Conservation (phyloP, 2,888 invertebrate genomes). For the Eupithecia dodoneata region DNA sequence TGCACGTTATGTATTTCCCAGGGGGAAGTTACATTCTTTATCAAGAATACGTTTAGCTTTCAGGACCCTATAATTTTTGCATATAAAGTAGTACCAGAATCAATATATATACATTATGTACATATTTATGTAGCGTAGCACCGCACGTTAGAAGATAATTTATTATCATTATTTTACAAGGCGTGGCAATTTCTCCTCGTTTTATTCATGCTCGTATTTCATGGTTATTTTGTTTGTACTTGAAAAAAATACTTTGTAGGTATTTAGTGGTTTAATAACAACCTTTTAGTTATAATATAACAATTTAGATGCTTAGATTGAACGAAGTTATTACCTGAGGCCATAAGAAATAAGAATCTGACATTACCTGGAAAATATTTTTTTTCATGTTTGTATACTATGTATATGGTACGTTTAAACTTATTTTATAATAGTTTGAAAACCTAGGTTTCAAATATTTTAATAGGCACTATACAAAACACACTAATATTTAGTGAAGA, state of each 20-base stretch:
- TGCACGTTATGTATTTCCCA: not conserved
- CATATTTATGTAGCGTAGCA: not conserved
- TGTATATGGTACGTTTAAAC: not conserved
- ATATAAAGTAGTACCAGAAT: not conserved
- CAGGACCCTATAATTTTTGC: not conserved
- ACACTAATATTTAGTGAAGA: not conserved
- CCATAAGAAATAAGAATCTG: not conserved
- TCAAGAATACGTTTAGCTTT: not conserved
- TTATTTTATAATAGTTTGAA: too few species aligned
- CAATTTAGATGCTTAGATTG: not conserved
- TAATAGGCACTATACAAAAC: not conserved
- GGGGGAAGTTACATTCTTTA: not conserved
- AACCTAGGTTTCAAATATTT: not conserved
- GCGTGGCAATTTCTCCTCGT: constrained; percentile 7
- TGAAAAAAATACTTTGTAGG: not conserved
- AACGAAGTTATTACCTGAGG: not conserved
- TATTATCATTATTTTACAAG: constrained; percentile 7
- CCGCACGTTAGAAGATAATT: not conserved
- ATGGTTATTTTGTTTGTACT: constrained; percentile 32
- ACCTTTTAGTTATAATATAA: not conserved
- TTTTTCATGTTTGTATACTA: not conserved
- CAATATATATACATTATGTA: not conserved
- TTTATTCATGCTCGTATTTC: not conserved
- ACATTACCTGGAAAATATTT: not conserved
- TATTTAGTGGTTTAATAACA: not conserved